Conservation (phyloP, 2,113 vertebrate genomes). For the Stomatorhinus ivindoensis region DNA sequence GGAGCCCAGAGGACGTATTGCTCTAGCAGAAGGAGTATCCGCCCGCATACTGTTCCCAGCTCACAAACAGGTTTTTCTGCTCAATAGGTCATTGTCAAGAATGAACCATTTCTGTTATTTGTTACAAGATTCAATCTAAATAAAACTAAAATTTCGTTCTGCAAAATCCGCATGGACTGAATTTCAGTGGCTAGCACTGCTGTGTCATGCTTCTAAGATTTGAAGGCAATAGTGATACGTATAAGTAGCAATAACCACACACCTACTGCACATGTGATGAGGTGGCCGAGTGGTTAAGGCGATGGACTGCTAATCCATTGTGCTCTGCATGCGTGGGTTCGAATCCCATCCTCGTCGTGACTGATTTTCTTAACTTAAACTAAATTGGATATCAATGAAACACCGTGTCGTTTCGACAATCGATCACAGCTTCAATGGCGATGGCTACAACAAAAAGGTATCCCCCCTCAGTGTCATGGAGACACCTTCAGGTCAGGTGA, state of each 20-base stretch:
- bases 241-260: neutral
- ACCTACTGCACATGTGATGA: neutral
- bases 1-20: constrained; percentile 28
- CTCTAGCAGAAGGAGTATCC: constrained; percentile 42
- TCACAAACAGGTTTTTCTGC: neutral
- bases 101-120: neutral
- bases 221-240: neutral
- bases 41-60: neutral
- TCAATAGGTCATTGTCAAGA: neutral
- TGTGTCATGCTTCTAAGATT: neutral
- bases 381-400: neutral
- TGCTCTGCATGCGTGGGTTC: constrained; percentile 36
- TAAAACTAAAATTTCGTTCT: neutral
- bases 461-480: neutral
- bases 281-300: constrained; percentile 39
- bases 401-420: neutral
- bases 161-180: neutral
- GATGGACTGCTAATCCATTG: constrained; percentile 40
- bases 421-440: neutral
- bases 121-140: neutral
- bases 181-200: neutral
- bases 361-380: neutral
- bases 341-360: constrained; percentile 19
- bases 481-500: neutral
- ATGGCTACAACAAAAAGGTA: neutral